phyloP scores from a whole-genome alignment of 35 echinoderm and acorn worm genomes.

The Lytechinus variegatus region DNA sequence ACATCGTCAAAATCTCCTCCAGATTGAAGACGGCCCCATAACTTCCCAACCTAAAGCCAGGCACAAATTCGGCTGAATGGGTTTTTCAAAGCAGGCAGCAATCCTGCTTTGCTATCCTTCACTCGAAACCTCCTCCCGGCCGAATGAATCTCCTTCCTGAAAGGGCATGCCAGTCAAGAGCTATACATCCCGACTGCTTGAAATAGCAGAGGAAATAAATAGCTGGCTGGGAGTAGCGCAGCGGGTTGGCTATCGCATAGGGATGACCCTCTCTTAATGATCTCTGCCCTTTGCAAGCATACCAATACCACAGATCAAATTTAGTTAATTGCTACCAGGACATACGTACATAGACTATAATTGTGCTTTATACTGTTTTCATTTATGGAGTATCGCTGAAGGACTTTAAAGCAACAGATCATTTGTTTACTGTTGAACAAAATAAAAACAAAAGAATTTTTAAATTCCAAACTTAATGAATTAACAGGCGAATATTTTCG shows the following conservation, averaged over 20 bases:
- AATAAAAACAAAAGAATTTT: too few species aligned
- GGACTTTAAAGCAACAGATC: too few species aligned
- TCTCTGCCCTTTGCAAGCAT: not conserved
- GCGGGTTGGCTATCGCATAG: not conserved
- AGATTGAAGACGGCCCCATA: not conserved
- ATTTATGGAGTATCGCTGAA: not conserved
- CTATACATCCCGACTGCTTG: not conserved
- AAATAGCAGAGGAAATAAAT: constrained; percentile 18
- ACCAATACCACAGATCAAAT: not conserved
- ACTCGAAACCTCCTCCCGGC: not conserved
- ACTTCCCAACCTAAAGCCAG: not conserved
- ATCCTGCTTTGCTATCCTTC: constrained; percentile 3
- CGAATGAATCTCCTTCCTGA: constrained; percentile 24
- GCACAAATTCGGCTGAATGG: not conserved
- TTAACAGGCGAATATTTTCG: too few species aligned
- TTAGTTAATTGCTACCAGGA: not conserved
- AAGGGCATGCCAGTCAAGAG: constrained; percentile 16
- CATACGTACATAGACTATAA: not conserved
- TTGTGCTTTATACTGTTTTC: not conserved
- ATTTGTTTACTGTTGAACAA: too few species aligned
- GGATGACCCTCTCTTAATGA: not conserved
- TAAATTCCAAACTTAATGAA: too few species aligned
- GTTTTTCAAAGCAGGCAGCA: not conserved
- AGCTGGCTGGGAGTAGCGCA: not conserved
- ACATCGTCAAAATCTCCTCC: not conserved